Evolutionary conservation across 1,140 invertebrate genomes (phyloP), one percentile per base, ranked within the genome.

Genomic region (Drosophila pandora): DNA sequence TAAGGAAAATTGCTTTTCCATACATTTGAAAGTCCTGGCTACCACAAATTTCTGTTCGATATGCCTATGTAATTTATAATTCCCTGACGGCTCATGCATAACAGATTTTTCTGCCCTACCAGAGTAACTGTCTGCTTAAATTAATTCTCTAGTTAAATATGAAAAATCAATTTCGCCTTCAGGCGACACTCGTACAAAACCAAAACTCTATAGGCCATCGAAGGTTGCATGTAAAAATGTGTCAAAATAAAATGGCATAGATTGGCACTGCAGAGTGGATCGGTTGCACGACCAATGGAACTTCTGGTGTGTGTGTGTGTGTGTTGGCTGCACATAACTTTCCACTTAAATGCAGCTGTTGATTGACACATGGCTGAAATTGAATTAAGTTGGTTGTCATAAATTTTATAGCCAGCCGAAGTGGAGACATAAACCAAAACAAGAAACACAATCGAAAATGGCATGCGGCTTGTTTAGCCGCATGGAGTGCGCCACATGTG

Each of bases 291-390:
- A 13, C 41, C 41, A 17, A 4, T 43, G 37, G 37, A 10, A 39
- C 37, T n/a, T 3, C 3, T 6, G 3, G 25, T 28, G 25, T 28
- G 30, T 32, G 0, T 39, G 0, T 39, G 37, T 3, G 37, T 13
- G 17, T 17, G 25, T 43, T 43, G 59, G 61, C 50, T 87, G 68
- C 82, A 87, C 82, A 85, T 85, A 78, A 75, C 76, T 87, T 85
- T 85, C 55, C 82, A 85, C 82, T 85, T 81, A 87, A 85, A 70
- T 87, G 81, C 78, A 85, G 69, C 81, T 75, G 74, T 63, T 87
- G 82, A 87, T 87, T 87, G 81, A 81, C 81, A 87, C 81, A 87
- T 75, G 78, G 81, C 78, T 87, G 13, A 78, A 85, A 85, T 87
- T 87, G 81, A 85, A 85, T 85, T 87, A 75, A 68, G 55, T 78